A percentile compares a stretch with the other conserved stretches of the same genome.
Conservation (phyloP, 2,888 invertebrate species). For the Phymatocera aterrima region DNA sequence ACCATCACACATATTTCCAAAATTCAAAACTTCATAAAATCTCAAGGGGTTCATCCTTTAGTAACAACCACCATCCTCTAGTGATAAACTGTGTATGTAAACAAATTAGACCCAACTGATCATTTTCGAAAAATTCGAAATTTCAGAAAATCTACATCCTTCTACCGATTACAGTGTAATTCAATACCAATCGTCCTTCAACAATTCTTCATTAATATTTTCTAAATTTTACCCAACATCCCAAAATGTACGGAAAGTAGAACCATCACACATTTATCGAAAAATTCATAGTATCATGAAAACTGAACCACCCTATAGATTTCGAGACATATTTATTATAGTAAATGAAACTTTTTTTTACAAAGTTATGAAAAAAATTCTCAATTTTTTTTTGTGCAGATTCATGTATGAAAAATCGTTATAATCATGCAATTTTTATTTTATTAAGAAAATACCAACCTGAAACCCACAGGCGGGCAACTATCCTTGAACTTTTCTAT, state of each 20-base stretch:
- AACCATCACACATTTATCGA: background rate
- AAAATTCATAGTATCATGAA: conserved; percentile 1
- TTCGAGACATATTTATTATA: background rate
- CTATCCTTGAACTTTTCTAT: background rate
- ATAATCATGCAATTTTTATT: conserved; percentile 11
- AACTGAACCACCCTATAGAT: background rate
- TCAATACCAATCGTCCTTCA: no score
- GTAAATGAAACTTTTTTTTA: background rate
- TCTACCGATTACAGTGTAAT: no score
- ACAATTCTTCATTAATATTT: no score
- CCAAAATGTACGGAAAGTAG: background rate
- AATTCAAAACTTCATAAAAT: conserved; percentile 2
- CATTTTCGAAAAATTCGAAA: no score
- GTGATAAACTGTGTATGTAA: no score
- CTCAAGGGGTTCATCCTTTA: no score
- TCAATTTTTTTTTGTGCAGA: background rate
- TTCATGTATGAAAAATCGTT: conserved; percentile 10
- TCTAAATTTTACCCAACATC: no score
- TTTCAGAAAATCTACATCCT: no score
- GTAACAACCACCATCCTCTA: no score
- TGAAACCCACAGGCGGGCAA: background rate
- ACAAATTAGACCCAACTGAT: no score
- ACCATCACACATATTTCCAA: background rate
- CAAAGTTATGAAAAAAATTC: background rate
- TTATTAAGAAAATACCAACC: conserved; percentile 24